These are phyloP conservation scores for Bugulina stolonifera DNA, from an alignment of 2,888 invertebrate genomes.

Conservation along the genomic window DNA sequence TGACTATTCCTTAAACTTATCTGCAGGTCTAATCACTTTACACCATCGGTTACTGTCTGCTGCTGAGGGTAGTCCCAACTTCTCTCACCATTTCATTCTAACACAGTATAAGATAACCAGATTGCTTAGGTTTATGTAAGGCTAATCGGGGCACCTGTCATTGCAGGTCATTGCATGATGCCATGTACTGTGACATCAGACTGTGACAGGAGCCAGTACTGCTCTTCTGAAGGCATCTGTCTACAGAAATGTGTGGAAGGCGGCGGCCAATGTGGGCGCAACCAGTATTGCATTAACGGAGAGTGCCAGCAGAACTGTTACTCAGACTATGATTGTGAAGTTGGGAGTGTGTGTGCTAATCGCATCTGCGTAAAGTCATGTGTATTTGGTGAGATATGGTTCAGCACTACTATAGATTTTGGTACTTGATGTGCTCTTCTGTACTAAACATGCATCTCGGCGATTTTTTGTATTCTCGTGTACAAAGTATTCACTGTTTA, in stretches of 20 bases:
- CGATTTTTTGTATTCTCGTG: too few relatives aligned
- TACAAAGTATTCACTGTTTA: too few relatives aligned
- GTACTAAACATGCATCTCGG: too few relatives aligned
- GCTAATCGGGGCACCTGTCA: not conserved
- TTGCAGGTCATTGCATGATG: not conserved
- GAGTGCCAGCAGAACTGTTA: not conserved
- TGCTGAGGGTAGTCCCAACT: too few relatives aligned
- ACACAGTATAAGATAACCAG: too few relatives aligned
- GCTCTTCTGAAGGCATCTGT: not conserved
- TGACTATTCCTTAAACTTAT: too few relatives aligned
- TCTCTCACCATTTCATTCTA: too few relatives aligned
- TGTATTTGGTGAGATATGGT: not conserved
- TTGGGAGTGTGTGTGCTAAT: not conserved
- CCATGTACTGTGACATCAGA: not conserved
- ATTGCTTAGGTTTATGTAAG: too few relatives aligned
- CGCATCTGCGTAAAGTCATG: not conserved
- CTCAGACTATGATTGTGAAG: not conserved
- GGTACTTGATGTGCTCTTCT: too few relatives aligned
- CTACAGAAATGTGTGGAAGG: not conserved
- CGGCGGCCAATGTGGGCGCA: not conserved
- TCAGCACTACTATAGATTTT: too few relatives aligned
- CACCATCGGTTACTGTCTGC: too few relatives aligned
- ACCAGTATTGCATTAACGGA: not conserved
- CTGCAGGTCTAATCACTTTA: too few relatives aligned
- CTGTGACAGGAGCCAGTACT: conserved; percentile 2